Base-by-base conservation (phyloP, 2,888 invertebrate species). In the Ochlodes sylvanus region DNA sequence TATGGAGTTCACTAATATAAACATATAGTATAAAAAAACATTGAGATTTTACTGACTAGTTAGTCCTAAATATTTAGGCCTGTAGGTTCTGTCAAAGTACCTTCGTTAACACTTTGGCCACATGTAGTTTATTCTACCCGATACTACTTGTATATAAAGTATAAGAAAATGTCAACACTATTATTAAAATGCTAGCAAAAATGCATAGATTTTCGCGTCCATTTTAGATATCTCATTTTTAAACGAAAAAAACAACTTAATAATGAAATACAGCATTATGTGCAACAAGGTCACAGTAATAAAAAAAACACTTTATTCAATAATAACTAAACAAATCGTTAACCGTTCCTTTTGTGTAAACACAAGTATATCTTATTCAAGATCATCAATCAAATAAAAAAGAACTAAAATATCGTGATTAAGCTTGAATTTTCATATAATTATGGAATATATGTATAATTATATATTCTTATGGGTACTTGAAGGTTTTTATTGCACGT, bases 11-110 rank as follows among this genome's bases (percentile, higher is more conserved):
- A 34, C 34, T 56, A 47, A 10, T 42, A 27, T 34, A 38, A 38
- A 9, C 15, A 19, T 58, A 60, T 56, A 64, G 21, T 62, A 56
- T 27, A 50, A 60, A 50, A 60, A 54, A 50, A 58, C 5, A 27
- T 58, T 27, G 58, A 66, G 65, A 61, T 65, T 52, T 66, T 63
- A 70, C 58, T 68, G 70, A 70, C 70, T 70, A 69, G 63, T 54
- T 63, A 58, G 41, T 58, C 54, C 58, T 60, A 70, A 64, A 52
- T 60, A 55, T 54, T 66, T 69, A 64, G 69, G 69, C 64, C 64
- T 58, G 60, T 14, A 38, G n/a, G n/a, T n/a, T n/a, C 19, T 60
- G 52, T 15, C n/a, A 17, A 21, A 52, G 60, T 47, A 60, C 44
- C 7, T 38, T 65, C 27, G 27, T 15, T n/a, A 57, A 65, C 15